Conservation (phyloP, 2,113 vertebrate genomes). For the Ameiurus melas region DNA sequence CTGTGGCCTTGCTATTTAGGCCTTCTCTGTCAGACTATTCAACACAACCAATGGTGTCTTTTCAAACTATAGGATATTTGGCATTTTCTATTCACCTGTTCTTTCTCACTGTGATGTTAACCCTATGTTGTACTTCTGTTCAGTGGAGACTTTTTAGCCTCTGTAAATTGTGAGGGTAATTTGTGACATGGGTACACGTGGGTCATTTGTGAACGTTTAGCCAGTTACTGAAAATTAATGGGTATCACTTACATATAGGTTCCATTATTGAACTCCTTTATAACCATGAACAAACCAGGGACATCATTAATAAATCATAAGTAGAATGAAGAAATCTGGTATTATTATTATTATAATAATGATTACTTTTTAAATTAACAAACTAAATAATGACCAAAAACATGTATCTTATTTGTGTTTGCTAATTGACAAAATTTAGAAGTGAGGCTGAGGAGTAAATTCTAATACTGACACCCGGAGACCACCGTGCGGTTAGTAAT, state of each 20-base stretch:
- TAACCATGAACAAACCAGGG: not conserved
- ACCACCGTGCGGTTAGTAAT: not conserved
- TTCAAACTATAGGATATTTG: slow-evolving; percentile 61
- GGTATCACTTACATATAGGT: not conserved
- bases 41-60: slow-evolving; percentile 66
- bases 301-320: not conserved
- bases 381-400: not conserved
- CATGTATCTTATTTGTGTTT: not conserved
- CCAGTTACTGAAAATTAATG: not conserved
- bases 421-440: not conserved
- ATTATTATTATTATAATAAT: not conserved
- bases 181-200: not conserved
- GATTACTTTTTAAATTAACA: no score
- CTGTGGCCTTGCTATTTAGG: slow-evolving; percentile 72
- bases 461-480: not conserved
- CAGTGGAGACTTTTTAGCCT: slow-evolving; percentile 31
- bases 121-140: slow-evolving; percentile 54
- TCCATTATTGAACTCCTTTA: not conserved
- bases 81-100: slow-evolving; percentile 64
- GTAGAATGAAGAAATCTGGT: no score
- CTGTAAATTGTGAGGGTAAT: not conserved
- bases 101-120: slow-evolving; percentile 63
- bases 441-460: not conserved
- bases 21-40: slow-evolving; percentile 69
- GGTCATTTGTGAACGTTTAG: not conserved